Base-by-base conservation (phyloP, 2,113 vertebrate species). In the Jaculus jaculus region DNA sequence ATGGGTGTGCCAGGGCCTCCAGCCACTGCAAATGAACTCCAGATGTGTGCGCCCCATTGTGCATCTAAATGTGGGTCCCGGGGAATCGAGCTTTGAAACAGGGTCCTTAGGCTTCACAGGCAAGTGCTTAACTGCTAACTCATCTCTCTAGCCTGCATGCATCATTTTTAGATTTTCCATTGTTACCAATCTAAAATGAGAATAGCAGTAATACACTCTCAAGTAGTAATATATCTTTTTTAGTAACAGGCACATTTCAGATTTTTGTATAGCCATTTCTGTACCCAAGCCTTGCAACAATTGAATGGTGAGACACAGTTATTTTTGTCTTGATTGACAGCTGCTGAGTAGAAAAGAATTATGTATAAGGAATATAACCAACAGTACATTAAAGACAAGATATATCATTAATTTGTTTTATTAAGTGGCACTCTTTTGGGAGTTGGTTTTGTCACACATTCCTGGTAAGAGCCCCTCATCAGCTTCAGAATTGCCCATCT, bases 291-390 rank as follows among this genome's bases (percentile, higher is more conserved):
- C 7, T 7, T 89, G 13, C 63, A 87, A 79, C 17, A 78, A 73
- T 34, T 91, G 21, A 66, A 72, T n/a, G 78, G 23, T 20, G 72
- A 92, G 66, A 81, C 54, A 86, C 28, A 26, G 51, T 82, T 68
- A 84, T 91, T 94, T 92, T 81, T 26, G 26, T 80, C 34, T 74
- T 94, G 80, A 94, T 68, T 75, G 89, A 90, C 63, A 83, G 68
- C 37, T 94, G 21, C 39, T 87, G 74, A 92, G 61, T 24, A 87
- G 63, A 89, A 21, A 54, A 92, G 69, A 88, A 86, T 87, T 87
- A 88, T 72, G 37, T 2, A 84, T 66, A 63, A 86, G 37, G 79
- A 63, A 86, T 88, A 30, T n/a, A 69, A 80, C 24, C 82, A 58
- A 26, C 10, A 21, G 23, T 91, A 73, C 65, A 26, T 91, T 84